Percentiles rank a stretch among this genome's conserved stretches.
phyloP scores from a whole-genome alignment of 53 echinoderm and acorn worm genomes.

The Paracentrotus lividus region DNA sequence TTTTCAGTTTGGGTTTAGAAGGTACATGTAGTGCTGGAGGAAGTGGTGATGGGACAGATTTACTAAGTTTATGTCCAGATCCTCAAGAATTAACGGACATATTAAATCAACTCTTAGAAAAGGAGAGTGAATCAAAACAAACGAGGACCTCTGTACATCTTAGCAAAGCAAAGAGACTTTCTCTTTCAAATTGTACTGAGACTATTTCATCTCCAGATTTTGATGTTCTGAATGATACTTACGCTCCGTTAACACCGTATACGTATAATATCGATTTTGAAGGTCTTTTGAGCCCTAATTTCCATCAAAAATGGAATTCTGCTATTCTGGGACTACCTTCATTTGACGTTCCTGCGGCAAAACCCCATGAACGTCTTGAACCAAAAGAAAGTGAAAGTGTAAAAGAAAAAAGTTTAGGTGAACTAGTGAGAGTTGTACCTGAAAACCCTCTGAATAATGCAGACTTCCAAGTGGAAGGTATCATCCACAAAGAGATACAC shows the following conservation, averaged over 20 bases:
- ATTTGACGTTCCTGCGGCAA: not conserved
- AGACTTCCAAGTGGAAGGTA: not conserved
- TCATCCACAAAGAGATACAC: not conserved
- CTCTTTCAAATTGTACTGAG: not conserved
- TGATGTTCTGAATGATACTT: not conserved
- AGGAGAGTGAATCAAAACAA: not conserved
- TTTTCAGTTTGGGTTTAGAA: not conserved
- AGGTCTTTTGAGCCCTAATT: slow-evolving; percentile 21
- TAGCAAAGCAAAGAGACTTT: not conserved
- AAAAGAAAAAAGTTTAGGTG: not conserved
- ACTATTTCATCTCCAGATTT: not conserved
- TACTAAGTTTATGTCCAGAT: slow-evolving; percentile 2
- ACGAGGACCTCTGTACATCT: not conserved
- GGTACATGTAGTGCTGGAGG: not conserved
- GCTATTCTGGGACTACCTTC: not conserved
- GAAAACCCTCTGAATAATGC: not conserved
- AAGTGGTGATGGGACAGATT: not conserved
- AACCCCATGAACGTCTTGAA: not conserved
- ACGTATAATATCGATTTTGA: slow-evolving; percentile 9
- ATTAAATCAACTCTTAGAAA: not conserved
- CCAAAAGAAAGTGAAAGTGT: not conserved
- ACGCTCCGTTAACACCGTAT: slow-evolving; percentile 3
- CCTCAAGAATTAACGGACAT: not conserved
- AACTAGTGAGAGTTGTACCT: not conserved
- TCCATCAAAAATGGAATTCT: slow-evolving; percentile 37